Conservation (phyloP, 2,797 vertebrate genomes). For the Pangasius macronema region DNA sequence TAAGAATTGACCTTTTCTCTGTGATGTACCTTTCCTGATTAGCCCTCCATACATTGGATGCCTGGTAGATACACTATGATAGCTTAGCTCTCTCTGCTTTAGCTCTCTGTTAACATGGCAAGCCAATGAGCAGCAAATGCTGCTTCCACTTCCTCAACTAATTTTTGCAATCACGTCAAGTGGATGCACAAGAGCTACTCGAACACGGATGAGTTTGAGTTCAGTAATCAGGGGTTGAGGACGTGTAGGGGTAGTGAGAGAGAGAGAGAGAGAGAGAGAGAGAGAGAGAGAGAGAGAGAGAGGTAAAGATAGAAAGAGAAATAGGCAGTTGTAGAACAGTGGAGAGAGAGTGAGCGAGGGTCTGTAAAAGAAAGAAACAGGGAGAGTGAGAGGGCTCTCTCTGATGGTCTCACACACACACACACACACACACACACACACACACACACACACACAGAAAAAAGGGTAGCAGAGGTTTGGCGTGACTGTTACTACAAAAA, state of each 20-base stretch:
- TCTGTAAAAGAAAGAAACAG: constrained; percentile 3
- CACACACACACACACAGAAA: background rate
- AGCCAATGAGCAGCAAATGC: background rate
- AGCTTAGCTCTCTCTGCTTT: background rate
- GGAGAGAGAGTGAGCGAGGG: background rate
- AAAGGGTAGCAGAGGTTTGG: background rate
- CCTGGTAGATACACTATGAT: background rate
- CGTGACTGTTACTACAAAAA: background rate
- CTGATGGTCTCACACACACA: background rate
- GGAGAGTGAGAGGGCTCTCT: background rate
- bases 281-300: background rate
- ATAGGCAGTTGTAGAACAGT: background rate
- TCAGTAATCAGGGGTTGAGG: constrained; percentile 36
- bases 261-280: background rate
- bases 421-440: background rate
- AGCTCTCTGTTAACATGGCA: constrained; percentile 12
- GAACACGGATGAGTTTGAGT: constrained; percentile 1
- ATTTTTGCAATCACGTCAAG: constrained; percentile 44
- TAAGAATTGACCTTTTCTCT: constrained; percentile 25
- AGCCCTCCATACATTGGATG: constrained; percentile 3
- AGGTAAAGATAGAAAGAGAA: background rate
- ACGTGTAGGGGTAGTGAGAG: background rate
- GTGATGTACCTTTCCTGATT: constrained; percentile 31
- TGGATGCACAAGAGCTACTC: constrained; percentile 33
- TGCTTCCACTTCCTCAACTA: constrained; percentile 13